phyloP scores from a whole-genome alignment of 2,113 vertebrate species.

The Eulacestoma nigropectus region DNA sequence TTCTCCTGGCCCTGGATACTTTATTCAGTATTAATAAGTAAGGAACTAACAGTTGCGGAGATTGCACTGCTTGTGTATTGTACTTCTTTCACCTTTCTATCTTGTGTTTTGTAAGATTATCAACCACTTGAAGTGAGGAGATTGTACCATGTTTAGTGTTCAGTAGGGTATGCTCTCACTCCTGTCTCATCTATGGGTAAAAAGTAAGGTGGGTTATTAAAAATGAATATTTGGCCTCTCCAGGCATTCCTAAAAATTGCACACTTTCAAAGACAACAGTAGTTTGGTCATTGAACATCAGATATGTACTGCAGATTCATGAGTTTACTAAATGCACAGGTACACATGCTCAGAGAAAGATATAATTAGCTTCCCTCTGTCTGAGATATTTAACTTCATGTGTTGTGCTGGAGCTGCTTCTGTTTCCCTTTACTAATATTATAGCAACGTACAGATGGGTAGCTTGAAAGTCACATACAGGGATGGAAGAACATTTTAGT shows the following conservation, averaged over 20 bases:
- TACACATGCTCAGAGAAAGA: neutral
- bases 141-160: neutral
- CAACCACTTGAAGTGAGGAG: neutral
- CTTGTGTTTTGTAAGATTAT: neutral
- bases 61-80: neutral
- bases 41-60: neutral
- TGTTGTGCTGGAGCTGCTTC: neutral
- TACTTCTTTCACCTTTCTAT: neutral
- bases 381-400: neutral
- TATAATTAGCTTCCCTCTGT: neutral
- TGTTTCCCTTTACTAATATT: neutral
- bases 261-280: neutral
- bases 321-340: neutral
- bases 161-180: neutral
- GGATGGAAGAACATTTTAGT: neutral
- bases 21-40: neutral
- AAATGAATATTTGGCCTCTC: neutral
- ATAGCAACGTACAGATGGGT: neutral
- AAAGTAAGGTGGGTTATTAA: neutral
- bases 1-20: neutral
- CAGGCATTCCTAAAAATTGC: neutral
- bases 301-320: neutral
- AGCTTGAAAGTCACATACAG: neutral
- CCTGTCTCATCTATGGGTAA: neutral
- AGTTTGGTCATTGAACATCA: neutral